Conservation (phyloP, 2,888 invertebrate species). For the Cephus nigrinus region DNA sequence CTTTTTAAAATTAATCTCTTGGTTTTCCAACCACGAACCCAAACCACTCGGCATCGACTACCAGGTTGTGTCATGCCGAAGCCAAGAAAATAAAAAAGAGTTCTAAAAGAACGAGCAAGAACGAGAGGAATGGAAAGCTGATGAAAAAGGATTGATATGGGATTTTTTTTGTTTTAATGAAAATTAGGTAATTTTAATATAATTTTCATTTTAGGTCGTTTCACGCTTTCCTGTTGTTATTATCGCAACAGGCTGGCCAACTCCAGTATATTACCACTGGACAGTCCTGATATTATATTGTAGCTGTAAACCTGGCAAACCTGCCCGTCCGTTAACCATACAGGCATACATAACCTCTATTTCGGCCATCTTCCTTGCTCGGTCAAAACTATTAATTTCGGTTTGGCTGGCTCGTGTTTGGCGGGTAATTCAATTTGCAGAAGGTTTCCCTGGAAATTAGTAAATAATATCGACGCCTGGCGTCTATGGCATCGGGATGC, state of each 20-base stretch:
- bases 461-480: slow-evolving; percentile 41
- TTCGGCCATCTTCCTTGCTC: slow-evolving; percentile 38
- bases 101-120: neutral
- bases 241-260: slow-evolving; percentile 54
- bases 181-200: neutral
- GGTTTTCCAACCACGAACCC: slow-evolving; percentile 21
- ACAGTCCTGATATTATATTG: slow-evolving; percentile 49
- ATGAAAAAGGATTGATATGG: neutral
- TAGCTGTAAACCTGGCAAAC: slow-evolving; percentile 44
- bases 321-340: slow-evolving; percentile 51
- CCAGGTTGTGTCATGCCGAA: neutral
- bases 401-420: slow-evolving; percentile 37
- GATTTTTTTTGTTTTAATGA: neutral
- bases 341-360: neutral
- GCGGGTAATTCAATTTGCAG: slow-evolving; percentile 54
- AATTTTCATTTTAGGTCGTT: neutral
- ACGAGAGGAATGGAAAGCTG: neutral
- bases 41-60: neutral
- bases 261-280: slow-evolving; percentile 52
- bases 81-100: slow-evolving; percentile 18
- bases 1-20: slow-evolving; percentile 47
- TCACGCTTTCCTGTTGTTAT: slow-evolving; percentile 55
- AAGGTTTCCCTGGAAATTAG: slow-evolving; percentile 39
- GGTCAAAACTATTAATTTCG: slow-evolving; percentile 59
- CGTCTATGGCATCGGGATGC: neutral